These are phyloP conservation scores for Odontothrips loti DNA, from an alignment of 2,888 invertebrate species.

Conservation along the genomic window DNA sequence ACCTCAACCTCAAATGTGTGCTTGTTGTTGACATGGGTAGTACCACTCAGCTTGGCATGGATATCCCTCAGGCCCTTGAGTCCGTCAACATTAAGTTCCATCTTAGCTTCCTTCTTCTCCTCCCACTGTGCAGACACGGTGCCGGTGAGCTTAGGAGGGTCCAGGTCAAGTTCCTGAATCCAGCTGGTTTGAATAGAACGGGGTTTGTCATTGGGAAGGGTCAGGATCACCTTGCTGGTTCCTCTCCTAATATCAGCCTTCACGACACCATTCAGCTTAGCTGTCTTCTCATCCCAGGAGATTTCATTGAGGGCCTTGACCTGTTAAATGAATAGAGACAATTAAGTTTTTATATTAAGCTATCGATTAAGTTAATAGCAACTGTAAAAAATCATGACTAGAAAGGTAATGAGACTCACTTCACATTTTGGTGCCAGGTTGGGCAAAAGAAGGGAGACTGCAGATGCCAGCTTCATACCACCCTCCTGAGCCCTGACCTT, in stretches of 20 bases:
- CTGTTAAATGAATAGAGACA: conserved; percentile 35
- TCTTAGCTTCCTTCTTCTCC: conserved; percentile 39
- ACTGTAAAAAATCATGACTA: not conserved
- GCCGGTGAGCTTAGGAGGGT: not conserved
- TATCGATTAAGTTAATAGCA: not conserved
- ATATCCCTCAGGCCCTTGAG: conserved; percentile 35
- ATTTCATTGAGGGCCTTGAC: conserved; percentile 46
- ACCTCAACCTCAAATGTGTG: conserved; percentile 32
- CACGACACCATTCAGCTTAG: conserved; percentile 38
- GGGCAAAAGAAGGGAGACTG: not conserved
- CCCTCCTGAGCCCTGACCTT: not conserved
- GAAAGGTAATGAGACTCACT: conserved; percentile 14
- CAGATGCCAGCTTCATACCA: not conserved
- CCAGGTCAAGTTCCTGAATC: not conserved
- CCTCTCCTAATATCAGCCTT: conserved; percentile 49
- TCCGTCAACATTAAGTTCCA: conserved; percentile 46
- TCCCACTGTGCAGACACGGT: conserved; percentile 40
- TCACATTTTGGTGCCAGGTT: conserved; percentile 22
- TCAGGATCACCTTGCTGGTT: conserved; percentile 47
- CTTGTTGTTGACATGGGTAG: conserved; percentile 35
- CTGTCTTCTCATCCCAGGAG: conserved; percentile 53
- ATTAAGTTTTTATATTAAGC: not conserved
- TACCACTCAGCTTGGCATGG: conserved; percentile 36
- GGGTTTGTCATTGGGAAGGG: conserved; percentile 52
- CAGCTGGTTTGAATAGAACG: conserved; percentile 48